Evolutionary conservation across 2,888 invertebrate species (phyloP).

Genomic region (Ormyrus thymus): DNA sequence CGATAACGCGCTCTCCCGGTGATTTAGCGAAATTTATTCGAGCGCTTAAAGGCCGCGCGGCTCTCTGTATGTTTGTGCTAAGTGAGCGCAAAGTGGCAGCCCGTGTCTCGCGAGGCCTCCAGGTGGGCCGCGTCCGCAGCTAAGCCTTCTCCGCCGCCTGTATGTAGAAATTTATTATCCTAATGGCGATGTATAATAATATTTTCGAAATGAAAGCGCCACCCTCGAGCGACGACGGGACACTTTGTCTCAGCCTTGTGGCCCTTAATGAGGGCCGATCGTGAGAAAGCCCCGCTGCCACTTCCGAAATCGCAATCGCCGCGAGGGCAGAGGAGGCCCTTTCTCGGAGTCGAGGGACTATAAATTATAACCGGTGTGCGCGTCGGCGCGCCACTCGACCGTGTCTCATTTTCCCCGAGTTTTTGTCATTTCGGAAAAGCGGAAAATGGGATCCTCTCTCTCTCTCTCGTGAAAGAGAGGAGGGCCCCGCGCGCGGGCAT

Average conservation of each 20-base stretch:
- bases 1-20: conserved; percentile 29
- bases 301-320: too few relatives aligned
- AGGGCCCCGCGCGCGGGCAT: conserved; percentile 60
- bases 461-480: conserved; percentile 56
- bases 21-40: conserved; percentile 57
- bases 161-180: too few relatives aligned
- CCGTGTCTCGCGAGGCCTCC: conserved; percentile 61
- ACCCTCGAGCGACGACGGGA: too few relatives aligned
- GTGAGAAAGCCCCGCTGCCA: too few relatives aligned
- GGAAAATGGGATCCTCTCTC: conserved; percentile 60
- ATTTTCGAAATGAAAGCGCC: too few relatives aligned
- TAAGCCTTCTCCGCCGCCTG: too few relatives aligned
- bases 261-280: too few relatives aligned
- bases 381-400: not conserved
- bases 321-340: too few relatives aligned
- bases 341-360: conserved; percentile 27
- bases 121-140: too few relatives aligned
- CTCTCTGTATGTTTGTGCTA: conserved; percentile 63
- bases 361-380: conserved; percentile 56
- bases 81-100: conserved; percentile 73
- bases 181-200: too few relatives aligned
- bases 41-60: conserved; percentile 58
- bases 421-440: conserved; percentile 64
- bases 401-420: conserved; percentile 47
- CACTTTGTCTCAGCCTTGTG: too few relatives aligned